Evolutionary conservation across 2,113 vertebrate genomes (phyloP), one percentile per base, ranked within the genome.

Genomic region (Lasiurus borealis): DNA sequence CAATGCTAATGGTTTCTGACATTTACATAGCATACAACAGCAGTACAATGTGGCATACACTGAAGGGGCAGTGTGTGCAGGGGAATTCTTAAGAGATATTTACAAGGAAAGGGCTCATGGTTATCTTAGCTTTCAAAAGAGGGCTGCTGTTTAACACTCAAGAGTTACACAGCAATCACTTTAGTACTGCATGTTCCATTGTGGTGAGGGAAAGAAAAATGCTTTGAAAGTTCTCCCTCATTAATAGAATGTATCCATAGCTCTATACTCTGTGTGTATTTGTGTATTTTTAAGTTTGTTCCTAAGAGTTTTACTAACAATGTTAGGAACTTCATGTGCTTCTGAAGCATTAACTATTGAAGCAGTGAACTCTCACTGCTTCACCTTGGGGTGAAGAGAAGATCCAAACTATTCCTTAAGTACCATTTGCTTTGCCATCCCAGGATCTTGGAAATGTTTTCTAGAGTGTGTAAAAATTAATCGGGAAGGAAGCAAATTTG

Each of bases 11-110:
- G 97, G 98, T 97, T 98, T 97, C 98, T 97, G 98, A 98, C 97
- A 98, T 98, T 99, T 99, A 99, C 99, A 99, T 98, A 99, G 98
- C 97, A 98, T 98, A 98, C 97, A 98, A 98, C 98, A 98, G 97
- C 97, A 96, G 98, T 98, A 98, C 98, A 98, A 98, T 95, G 98
- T 94, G 98, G 98, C 81, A 1, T 52, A 98, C 97, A 98, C 97
- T 97, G 98, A 80, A 97, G 98, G 98, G 98, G 98, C 15, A 97
- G 97, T 94, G 98, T 90, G 98, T 95, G 97, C 98, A 98, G 97
- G 97, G 98, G 97, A 97, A 90, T 96, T 98, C 97, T 88, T 97
- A 91, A 91, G 88, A 97, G 95, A 0, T 98, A 99, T 99, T 99
- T 99, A 99, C 98, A 99, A 97, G 97, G 97, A 95, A 92, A 92